These are phyloP conservation scores for Ectropis grisescens DNA, from an alignment of 1,140 invertebrate genomes.

Conservation along the genomic window DNA sequence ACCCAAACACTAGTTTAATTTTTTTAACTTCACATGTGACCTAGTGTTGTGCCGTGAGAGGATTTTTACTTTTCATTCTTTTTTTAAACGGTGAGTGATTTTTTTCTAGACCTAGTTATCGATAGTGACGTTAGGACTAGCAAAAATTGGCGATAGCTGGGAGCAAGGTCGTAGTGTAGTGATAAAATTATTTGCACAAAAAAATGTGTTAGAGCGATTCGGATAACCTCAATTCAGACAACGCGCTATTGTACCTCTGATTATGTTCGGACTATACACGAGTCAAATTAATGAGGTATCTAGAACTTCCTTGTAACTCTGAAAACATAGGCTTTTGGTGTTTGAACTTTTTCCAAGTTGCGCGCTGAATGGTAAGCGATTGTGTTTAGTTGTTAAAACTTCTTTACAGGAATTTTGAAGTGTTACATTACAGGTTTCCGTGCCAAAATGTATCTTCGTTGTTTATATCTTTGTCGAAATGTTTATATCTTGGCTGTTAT, in stretches of 20 bases:
- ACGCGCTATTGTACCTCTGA: conserved; percentile 26
- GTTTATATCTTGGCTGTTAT: too few relatives aligned
- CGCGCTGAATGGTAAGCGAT: too few relatives aligned
- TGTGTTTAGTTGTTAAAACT: too few relatives aligned
- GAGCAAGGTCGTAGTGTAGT: conserved; percentile 59
- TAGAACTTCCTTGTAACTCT: too few relatives aligned
- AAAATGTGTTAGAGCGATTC: conserved; percentile 51
- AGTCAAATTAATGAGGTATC: too few relatives aligned
- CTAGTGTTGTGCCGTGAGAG: conserved; percentile 42
- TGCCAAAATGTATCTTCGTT: too few relatives aligned
- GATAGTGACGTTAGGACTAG: conserved; percentile 40
- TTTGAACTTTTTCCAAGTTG: too few relatives aligned
- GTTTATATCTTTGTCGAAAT: too few relatives aligned
- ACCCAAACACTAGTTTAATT: background rate
- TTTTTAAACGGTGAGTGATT: conserved; percentile 31
- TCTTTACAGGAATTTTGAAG: too few relatives aligned
- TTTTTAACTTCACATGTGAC: conserved; percentile 12
- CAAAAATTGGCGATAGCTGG: conserved; percentile 57
- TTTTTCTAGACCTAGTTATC: conserved; percentile 31
- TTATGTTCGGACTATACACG: too few relatives aligned
- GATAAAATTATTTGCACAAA: conserved; percentile 68
- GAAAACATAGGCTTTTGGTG: too few relatives aligned
- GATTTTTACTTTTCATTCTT: conserved; percentile 22
- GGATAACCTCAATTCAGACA: conserved; percentile 64
- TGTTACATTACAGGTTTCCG: too few relatives aligned